Conservation (phyloP, 2,113 vertebrate species). For the Promerops cafer region DNA sequence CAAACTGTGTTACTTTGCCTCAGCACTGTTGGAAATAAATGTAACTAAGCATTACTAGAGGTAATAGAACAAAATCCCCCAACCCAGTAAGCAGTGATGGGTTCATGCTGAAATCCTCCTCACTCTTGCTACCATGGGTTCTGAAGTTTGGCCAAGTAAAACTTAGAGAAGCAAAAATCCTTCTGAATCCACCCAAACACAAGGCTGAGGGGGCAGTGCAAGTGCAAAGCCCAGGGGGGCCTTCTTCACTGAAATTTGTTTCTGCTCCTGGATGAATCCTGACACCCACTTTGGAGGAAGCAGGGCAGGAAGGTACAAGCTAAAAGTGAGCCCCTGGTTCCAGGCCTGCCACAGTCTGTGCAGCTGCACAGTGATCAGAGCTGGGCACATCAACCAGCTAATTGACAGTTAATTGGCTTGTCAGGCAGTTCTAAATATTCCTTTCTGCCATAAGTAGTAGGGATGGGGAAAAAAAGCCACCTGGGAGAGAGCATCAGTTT, state of each 20-base stretch:
- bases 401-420: not conserved
- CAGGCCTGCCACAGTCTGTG: not conserved
- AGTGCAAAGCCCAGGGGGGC: not conserved
- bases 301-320: not conserved
- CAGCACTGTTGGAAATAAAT: not conserved
- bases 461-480: not conserved
- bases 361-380: not conserved
- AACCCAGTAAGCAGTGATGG: not conserved
- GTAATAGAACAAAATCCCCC: not conserved
- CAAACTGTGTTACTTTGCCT: not conserved
- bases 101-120: not conserved
- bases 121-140: not conserved
- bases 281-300: not conserved
- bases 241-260: not conserved
- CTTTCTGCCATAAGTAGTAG: not conserved
- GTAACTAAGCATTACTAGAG: not conserved
- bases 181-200: not conserved
- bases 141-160: not conserved
- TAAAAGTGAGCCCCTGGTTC: not conserved
- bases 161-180: not conserved
- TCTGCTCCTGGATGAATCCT: not conserved
- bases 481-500: not conserved
- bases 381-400: not conserved
- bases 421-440: not conserved
- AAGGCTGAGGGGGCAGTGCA: not conserved